A percentile compares a stretch with the other conserved stretches of the same genome.
Conservation (phyloP, 2,888 invertebrate species). For the Pomacea canaliculata region DNA sequence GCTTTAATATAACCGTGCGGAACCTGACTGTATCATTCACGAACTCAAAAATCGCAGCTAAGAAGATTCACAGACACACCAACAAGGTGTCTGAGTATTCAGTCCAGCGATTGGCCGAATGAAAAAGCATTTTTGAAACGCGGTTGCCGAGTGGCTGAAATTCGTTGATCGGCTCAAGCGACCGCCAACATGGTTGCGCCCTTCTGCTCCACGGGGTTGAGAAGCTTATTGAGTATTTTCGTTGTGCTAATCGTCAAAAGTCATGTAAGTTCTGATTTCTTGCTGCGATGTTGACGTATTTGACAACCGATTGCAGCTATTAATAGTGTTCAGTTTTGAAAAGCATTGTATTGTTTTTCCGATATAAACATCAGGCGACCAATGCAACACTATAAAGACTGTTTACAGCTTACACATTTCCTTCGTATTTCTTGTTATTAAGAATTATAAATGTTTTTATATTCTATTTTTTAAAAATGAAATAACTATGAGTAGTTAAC, state of each 20-base stretch:
- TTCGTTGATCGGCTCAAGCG: constrained; percentile 14
- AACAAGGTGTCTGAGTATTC: neutral
- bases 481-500: too few relatives aligned
- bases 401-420: too few relatives aligned
- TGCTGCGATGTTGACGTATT: too few relatives aligned
- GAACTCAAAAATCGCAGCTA: neutral
- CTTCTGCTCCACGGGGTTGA: constrained; percentile 29
- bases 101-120: constrained; percentile 34
- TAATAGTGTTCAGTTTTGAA: too few relatives aligned
- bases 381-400: too few relatives aligned
- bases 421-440: too few relatives aligned
- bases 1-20: neutral
- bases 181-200: constrained; percentile 51
- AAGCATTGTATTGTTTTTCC: too few relatives aligned
- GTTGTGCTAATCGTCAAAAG: constrained; percentile 9
- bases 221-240: constrained; percentile 18
- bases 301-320: too few relatives aligned
- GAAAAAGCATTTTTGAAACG: constrained; percentile 3
- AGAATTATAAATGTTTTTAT: too few relatives aligned
- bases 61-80: neutral
- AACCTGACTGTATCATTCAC: neutral
- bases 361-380: too few relatives aligned
- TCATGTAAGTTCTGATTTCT: constrained; percentile 18
- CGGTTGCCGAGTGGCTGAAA: constrained; percentile 21
- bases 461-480: too few relatives aligned